Evolutionary conservation across 2,888 invertebrate species (phyloP).

Genomic region (Microdon myrmicae): DNA sequence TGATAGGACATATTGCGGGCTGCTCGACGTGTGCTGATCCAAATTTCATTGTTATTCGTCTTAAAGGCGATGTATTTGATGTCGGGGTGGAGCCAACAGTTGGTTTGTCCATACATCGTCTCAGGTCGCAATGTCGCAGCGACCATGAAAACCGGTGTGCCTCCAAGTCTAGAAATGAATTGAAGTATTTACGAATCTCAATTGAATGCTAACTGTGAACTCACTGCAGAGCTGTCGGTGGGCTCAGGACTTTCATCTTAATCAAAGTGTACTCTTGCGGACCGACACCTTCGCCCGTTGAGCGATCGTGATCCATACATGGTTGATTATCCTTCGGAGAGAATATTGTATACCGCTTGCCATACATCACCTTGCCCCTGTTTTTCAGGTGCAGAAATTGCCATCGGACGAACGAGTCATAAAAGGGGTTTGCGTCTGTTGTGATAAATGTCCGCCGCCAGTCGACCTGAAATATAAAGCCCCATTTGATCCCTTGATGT

Average conservation of each 20-base stretch:
- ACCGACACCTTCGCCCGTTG: slow-evolving; percentile 95
- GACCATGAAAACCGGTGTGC: slow-evolving; percentile 73
- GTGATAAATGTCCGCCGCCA: slow-evolving; percentile 99
- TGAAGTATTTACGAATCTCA: neutral
- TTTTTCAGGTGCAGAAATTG: slow-evolving; percentile 89
- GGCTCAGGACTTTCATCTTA: slow-evolving; percentile 84
- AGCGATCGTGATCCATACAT: slow-evolving; percentile 99
- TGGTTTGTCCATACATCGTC: slow-evolving; percentile 99
- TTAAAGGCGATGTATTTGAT: slow-evolving; percentile 91
- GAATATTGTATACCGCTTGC: slow-evolving; percentile 95
- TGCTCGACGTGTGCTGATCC: slow-evolving; percentile 86
- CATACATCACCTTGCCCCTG: slow-evolving; percentile 92
- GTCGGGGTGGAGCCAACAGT: slow-evolving; percentile 97
- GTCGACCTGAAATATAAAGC: slow-evolving; percentile 77
- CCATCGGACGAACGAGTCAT: slow-evolving; percentile 98
- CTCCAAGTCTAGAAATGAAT: too few species aligned
- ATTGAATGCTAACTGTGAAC: slow-evolving; percentile 38
- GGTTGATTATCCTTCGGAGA: slow-evolving; percentile 97
- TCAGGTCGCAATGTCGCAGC: slow-evolving; percentile 98
- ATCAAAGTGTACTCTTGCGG: slow-evolving; percentile 98
- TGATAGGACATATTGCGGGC: slow-evolving; percentile 97
- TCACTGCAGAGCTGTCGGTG: slow-evolving; percentile 72
- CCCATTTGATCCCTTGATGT: neutral
- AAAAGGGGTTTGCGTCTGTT: slow-evolving; percentile 97
- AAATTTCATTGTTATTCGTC: slow-evolving; percentile 78